Evolutionary conservation across 2,797 vertebrate species (phyloP), one percentile per base, ranked within the genome.

Genomic region (Pampus argenteus): DNA sequence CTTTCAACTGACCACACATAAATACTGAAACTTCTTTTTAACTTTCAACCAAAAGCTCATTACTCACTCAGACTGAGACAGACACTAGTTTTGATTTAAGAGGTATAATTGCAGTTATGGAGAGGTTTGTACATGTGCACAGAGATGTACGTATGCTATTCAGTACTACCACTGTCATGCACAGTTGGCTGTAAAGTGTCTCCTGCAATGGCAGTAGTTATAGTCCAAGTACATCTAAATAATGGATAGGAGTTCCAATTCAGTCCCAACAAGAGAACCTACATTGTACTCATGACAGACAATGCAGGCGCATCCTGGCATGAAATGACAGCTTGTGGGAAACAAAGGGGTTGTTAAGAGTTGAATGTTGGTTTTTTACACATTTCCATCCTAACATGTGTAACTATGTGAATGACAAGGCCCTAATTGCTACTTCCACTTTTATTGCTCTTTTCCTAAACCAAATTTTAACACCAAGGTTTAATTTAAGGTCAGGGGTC

Each of bases 341-440:
- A 76, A 66, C 48, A 64, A 47, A 74, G 20, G 11, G 61, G 71
- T 79, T 75, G 52, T 83, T 83, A 58, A 44, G 66, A 66, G 66
- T 40, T 78, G 38, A 76, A 64, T 59, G 60, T 66, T 73, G 4
- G 52, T 62, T 75, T 71, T 59, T 45, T 76, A 51, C 62, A 15
- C 69, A 84, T 81, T 81, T 73, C 71, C n/a, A 3, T 17, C 60
- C 38, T 73, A n/a, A n/a, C n/a, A n/a, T n/a, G 55, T 67, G 38
- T 31, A 78, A 70, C 49, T 50, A 71, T 57, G 68, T 71, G 80
- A 74, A 84, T 79, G 79, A 83, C 70, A 71, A 51, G 72, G 67
- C 25, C 50, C 26, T 81, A 69, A 79, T 83, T 76, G 45, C 76
- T 76, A 38, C 84, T 83, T 86, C 82, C 81, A 62, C 42, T 60